A percentile compares a stretch with the other conserved stretches of the same genome.
Conservation (phyloP, 1,140 invertebrate species). For the Telenomus remus region DNA sequence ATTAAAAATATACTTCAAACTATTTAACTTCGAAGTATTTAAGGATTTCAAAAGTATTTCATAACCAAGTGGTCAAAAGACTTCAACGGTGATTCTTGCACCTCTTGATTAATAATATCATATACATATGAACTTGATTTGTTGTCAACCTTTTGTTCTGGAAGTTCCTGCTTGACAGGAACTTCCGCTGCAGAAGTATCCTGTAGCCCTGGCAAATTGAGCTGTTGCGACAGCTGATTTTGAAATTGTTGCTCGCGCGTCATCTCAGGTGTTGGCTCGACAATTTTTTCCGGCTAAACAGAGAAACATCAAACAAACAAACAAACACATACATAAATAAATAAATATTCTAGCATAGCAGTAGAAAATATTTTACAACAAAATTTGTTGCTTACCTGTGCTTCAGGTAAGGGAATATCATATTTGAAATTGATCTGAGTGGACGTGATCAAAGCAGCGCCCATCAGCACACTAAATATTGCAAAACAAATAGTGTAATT, state of each 20-base stretch:
- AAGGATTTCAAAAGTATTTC: no score
- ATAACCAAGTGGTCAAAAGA: no score
- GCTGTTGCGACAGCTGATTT: slow-evolving; percentile 86
- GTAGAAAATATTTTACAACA: no score
- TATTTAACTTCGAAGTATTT: no score
- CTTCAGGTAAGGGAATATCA: slow-evolving; percentile 72
- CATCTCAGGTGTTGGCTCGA: slow-evolving; percentile 72
- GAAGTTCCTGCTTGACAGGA: slow-evolving; percentile 69
- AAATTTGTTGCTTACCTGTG: slow-evolving; percentile 54
- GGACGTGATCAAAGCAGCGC: slow-evolving; percentile 93
- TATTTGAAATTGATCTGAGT: slow-evolving; percentile 92
- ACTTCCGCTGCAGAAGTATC: slow-evolving; percentile 77
- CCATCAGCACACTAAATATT: slow-evolving; percentile 97
- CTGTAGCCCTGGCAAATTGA: slow-evolving; percentile 85
- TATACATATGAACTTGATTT: no score
- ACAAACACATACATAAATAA: no score
- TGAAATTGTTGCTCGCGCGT: slow-evolving; percentile 84
- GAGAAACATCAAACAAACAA: not conserved
- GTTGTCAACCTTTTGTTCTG: slow-evolving; percentile 80
- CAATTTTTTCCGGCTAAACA: slow-evolving; percentile 65
- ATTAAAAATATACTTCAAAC: no score
- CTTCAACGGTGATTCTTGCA: no score
- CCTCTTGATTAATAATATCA: no score
- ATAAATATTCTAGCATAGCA: no score
- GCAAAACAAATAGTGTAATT: slow-evolving; percentile 99